Evolutionary conservation across 2,888 invertebrate genomes (phyloP).

Genomic region (Apoda limacodes): DNA sequence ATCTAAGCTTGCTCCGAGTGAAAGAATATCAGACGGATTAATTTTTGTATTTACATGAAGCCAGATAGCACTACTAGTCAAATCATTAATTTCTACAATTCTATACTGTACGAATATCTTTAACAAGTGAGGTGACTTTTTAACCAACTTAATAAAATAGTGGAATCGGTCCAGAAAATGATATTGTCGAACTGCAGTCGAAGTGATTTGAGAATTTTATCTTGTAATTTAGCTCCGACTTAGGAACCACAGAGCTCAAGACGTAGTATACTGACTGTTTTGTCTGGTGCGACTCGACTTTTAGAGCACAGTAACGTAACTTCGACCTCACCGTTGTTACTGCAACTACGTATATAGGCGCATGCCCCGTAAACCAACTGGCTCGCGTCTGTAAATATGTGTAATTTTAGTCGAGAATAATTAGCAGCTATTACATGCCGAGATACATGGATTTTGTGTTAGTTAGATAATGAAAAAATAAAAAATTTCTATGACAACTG

Average conservation of each 20-base stretch:
- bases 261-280: no score
- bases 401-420: conserved; percentile 4
- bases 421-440: conserved; percentile 4
- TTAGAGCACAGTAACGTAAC: conserved; percentile 10
- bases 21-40: conserved; percentile 7
- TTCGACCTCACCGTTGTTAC: background rate
- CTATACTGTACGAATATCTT: conserved; percentile 8
- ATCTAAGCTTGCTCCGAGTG: conserved; percentile 6
- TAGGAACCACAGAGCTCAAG: conserved; percentile 5
- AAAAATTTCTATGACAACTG: conserved; percentile 2
- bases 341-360: conserved; percentile 7
- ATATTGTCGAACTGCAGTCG: conserved; percentile 2
- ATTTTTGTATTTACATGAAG: conserved; percentile 3
- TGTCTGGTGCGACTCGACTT: conserved; percentile 7
- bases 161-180: conserved; percentile 3
- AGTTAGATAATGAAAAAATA: conserved; percentile 1
- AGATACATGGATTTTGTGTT: conserved; percentile 6
- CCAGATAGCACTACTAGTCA: conserved; percentile 4
- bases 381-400: conserved; percentile 12
- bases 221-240: conserved; percentile 8
- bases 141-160: conserved; percentile 3
- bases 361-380: conserved; percentile 12
- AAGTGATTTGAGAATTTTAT: conserved; percentile 9
- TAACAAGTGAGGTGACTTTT: conserved; percentile 1
- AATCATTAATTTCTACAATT: conserved; percentile 7